Evolutionary conservation across 2,797 vertebrate species (phyloP), one percentile per base, ranked within the genome.

Genomic region (Ptychadena robeensis): DNA sequence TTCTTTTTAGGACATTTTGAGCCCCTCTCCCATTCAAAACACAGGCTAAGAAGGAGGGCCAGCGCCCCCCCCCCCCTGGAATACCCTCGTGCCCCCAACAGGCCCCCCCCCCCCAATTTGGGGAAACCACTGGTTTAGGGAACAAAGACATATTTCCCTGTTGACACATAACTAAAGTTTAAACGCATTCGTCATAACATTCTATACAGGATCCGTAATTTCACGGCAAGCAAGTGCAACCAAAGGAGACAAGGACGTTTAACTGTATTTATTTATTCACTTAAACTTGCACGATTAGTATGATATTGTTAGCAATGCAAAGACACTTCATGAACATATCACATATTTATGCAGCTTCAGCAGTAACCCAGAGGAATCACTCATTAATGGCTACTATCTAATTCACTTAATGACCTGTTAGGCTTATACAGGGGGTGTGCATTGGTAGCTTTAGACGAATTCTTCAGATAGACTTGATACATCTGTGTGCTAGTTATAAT

Each of bases 301-400:
- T 25, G 82, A 72, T 79, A 65, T 32, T 53, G 77, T 84, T 80
- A 74, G 70, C 63, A 80, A 80, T 74, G 71, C 76, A 80, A 80
- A 70, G 70, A 67, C 76, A 80, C 70, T 74, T 69, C 70, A 79
- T 73, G 44, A 79, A 74, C 63, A 84, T 84, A 84, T 80, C 70
- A 74, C 77, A 63, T 74, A 79, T 80, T 80, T 79, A 84, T 84
- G 82, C 76, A 74, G 76, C 78, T 84, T 84, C 64, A 74, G 77
- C 44, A 84, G 69, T 57, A 79, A 80, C 76, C 82, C 82, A 84
- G 76, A 73, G 82, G 82, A 79, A 80, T 84, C 77, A 79, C 69
- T 80, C 70, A 84, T 84, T 84, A 84, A 84, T 84, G 82, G 82
- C 82, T n/a, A 63, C 82, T 80, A 84, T 84, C 82, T 84, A 84